Base-by-base conservation (phyloP, 2,113 vertebrate species). In the Microtus richardsoni region DNA sequence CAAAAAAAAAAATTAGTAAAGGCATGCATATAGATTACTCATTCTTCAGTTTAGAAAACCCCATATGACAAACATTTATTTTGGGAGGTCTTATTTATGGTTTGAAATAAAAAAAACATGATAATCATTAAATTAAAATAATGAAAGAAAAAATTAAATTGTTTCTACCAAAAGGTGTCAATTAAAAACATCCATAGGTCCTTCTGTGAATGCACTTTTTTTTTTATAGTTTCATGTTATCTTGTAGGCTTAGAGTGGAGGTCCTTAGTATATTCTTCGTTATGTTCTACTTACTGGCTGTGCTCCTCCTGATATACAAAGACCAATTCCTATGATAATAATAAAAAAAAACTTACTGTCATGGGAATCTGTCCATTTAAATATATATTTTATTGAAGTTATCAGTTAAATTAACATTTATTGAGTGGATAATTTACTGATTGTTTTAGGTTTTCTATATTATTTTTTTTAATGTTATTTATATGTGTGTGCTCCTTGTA, bases 11-110 rank as follows among this genome's bases (percentile, higher is more conserved):
- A 49, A 49, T 49, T 75, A 73, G 52, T 83, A 44, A 94, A 94
- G 13, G n/a, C 11, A 70, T 79, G 5, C 70, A 77, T 1, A 30
- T 14, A 33, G 74, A 91, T 26, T 62, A 64, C 0, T n/a, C 41
- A 58, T 5, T 7, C 5, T n/a, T 0, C 60, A 89, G 47, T 97
- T 95, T 68, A 91, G 4, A 86, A 97, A 96, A 94, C 54, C 17
- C 7, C 78, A 64, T 77, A 73, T 85, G 1, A 88, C 52, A 92
- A 95, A 47, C 54, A 44, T 87, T 85, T 30, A 87, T 5, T 79
- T 60, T 78, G 28, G 73, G 83, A 79, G 8, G 14, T 52, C 33
- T 66, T 36, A 64, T 7, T n/a, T 54, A 74, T 26, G 9, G 7
- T 71, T 89, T 39, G 70, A 47, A 82, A 94, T 60, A 64, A 78